Conservation (phyloP, 2,797 vertebrate species). For the Dipus sagitta region DNA sequence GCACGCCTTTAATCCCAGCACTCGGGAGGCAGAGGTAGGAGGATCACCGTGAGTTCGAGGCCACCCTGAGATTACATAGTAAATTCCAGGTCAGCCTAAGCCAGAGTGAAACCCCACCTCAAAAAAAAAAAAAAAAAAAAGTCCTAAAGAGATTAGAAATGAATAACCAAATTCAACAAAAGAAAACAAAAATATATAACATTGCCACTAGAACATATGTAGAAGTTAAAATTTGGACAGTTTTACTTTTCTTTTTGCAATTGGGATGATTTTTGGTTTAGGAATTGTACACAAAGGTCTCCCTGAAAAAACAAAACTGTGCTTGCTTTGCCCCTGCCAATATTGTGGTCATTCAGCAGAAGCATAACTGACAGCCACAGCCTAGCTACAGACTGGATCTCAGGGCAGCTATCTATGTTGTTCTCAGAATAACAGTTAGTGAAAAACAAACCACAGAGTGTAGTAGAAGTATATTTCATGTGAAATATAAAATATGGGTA, state of each 20-base stretch:
- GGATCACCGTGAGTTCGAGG: no score
- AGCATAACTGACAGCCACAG: background rate
- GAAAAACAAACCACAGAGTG: background rate
- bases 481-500: background rate
- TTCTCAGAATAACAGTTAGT: background rate
- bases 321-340: background rate
- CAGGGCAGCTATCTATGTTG: background rate
- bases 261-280: background rate
- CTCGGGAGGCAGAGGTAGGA: no score
- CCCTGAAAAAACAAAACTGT: background rate
- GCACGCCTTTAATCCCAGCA: no score
- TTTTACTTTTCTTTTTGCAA: constrained; percentile 23
- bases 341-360: background rate
- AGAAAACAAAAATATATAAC: background rate
- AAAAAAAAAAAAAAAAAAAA: no score
- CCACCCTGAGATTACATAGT: no score
- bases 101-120: no score
- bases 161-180: background rate
- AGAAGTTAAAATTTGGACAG: background rate
- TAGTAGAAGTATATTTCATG: constrained; percentile 29
- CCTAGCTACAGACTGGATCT: background rate
- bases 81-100: no score
- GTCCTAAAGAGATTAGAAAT: background rate
- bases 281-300: background rate
- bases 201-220: background rate